Conservation (phyloP, 2,797 vertebrate genomes). For the Sphenodon punctatus region DNA sequence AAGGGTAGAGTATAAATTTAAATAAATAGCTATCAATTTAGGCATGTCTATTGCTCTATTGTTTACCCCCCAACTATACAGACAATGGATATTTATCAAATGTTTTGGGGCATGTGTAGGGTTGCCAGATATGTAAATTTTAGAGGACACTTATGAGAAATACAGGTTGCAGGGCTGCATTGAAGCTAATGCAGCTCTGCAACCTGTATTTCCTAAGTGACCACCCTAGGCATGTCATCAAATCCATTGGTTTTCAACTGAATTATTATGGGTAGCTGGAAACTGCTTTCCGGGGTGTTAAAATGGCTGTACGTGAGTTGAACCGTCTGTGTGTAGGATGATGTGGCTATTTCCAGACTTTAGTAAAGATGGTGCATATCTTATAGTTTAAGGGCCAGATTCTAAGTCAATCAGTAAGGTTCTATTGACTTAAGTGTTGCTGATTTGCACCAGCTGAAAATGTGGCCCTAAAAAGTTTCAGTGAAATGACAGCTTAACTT, state of each 20-base stretch:
- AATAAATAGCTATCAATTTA: no score
- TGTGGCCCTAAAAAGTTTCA: background rate
- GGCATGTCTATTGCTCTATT: no score
- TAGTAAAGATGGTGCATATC: background rate
- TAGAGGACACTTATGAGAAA: no score
- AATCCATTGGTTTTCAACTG: slow-evolving; percentile 30
- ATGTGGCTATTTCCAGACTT: background rate
- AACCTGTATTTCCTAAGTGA: no score
- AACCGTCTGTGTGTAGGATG: background rate
- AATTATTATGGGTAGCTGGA: background rate
- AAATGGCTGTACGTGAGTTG: background rate
- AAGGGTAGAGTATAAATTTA: no score
- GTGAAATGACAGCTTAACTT: background rate
- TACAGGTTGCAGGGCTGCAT: no score
- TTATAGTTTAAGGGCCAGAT: background rate
- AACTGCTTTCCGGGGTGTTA: background rate
- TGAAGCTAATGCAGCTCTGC: no score
- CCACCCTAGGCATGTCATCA: no score
- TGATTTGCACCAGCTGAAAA: background rate
- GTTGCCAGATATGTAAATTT: no score
- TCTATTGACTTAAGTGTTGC: background rate
- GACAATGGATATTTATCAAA: slow-evolving; percentile 47
- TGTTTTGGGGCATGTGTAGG: slow-evolving; percentile 21
- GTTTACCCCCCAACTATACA: slow-evolving; percentile 48
- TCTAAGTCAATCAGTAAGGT: background rate